These are phyloP conservation scores for Rotaria sp. DNA, from an alignment of 2,888 invertebrate genomes.

Conservation along the genomic window DNA sequence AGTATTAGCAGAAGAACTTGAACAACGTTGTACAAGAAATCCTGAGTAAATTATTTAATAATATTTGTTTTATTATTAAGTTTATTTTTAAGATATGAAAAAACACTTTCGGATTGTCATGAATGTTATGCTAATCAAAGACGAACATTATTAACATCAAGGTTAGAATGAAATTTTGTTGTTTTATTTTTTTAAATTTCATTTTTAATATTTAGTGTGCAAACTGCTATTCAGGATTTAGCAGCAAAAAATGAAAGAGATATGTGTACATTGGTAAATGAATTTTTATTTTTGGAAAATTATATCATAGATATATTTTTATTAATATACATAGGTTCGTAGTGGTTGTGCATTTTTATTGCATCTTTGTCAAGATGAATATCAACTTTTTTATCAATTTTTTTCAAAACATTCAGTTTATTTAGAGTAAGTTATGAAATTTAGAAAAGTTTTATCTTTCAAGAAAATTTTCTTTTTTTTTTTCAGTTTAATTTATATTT, in stretches of 20 bases:
- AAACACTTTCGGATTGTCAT: constrained; percentile 70
- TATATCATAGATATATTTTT: neutral
- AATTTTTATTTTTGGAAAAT: too few relatives aligned
- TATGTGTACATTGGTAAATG: constrained; percentile 69
- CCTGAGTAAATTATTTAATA: constrained; percentile 63
- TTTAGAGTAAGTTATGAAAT: constrained; percentile 50
- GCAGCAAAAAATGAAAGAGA: constrained; percentile 63
- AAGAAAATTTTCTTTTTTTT: too few relatives aligned
- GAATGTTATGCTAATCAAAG: constrained; percentile 73
- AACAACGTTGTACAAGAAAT: constrained; percentile 65
- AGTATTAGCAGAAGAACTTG: constrained; percentile 73
- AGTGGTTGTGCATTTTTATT: constrained; percentile 81
- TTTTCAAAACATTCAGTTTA: constrained; percentile 65
- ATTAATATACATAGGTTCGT: constrained; percentile 58
- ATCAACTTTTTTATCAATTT: constrained; percentile 80
- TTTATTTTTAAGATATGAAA: constrained; percentile 61
- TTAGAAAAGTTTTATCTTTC: too few relatives aligned
- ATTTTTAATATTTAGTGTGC: neutral
- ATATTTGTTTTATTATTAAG: neutral
- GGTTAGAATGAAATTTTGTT: constrained; percentile 47
- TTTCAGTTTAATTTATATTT: too few relatives aligned
- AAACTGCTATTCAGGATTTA: constrained; percentile 64
- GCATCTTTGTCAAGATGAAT: constrained; percentile 87
- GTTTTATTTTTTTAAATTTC: neutral
- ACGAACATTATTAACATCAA: constrained; percentile 65